These are phyloP conservation scores for Istiophorus platypterus DNA, from an alignment of 2,113 vertebrate genomes.

Conservation along the genomic window DNA sequence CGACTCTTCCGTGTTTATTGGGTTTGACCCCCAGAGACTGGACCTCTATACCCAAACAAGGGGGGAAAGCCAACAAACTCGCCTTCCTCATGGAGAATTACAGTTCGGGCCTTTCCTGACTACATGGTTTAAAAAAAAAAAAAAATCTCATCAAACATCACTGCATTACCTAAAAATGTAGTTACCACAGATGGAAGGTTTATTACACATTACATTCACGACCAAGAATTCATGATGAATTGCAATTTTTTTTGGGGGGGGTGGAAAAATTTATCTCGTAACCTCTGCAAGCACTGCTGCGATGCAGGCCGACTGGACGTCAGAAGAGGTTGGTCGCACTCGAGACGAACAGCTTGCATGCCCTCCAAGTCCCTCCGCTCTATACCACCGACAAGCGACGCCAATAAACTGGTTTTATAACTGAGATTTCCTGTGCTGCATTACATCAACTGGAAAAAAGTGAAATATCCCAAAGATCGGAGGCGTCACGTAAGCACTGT, in stretches of 20 bases:
- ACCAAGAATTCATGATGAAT: constrained; percentile 31
- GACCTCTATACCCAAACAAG: constrained; percentile 60
- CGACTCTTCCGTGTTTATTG: constrained; percentile 63
- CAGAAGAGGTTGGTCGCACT: constrained; percentile 29
- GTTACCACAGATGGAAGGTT: constrained; percentile 16
- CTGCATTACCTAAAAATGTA: constrained; percentile 3
- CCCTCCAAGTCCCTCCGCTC: constrained; percentile 19
- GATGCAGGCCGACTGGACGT: constrained; percentile 8
- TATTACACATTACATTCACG: constrained; percentile 16
- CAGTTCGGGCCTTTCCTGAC: constrained; percentile 21
- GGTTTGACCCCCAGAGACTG: constrained; percentile 63
- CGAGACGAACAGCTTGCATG: constrained; percentile 19
- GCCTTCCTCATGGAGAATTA: constrained; percentile 47
- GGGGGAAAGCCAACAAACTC: constrained; percentile 69
- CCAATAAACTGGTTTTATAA: constrained; percentile 32
- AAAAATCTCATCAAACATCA: constrained; percentile 31
- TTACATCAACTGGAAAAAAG: constrained; percentile 42
- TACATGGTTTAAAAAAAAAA: constrained; percentile 18
- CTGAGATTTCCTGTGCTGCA: constrained; percentile 16
- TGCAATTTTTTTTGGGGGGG: neutral
- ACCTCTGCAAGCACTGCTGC: constrained; percentile 9
- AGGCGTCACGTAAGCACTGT: neutral
- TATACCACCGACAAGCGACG: neutral
- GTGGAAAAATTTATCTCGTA: neutral
- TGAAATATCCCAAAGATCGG: constrained; percentile 32